Evolutionary conservation across 2,797 vertebrate genomes (phyloP).

Genomic region (Allobates femoralis): DNA sequence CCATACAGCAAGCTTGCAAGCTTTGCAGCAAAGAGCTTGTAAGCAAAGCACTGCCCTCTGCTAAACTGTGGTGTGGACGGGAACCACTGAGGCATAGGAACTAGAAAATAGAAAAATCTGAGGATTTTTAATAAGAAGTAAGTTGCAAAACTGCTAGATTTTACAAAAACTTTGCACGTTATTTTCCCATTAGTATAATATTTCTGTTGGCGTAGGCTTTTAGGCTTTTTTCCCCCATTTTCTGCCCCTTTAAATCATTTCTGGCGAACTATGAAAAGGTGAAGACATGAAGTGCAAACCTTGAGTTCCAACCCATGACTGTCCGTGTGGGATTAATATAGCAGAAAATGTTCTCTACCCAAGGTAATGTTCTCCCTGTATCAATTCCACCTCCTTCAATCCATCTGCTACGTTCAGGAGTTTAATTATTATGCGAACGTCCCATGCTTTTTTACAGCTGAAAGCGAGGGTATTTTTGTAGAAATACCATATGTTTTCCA

Average conservation of each 20-base stretch:
- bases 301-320: conserved; percentile 21
- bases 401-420: conserved; percentile 73
- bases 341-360: conserved; percentile 41
- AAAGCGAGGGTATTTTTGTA: conserved; percentile 71
- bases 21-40: too few species aligned
- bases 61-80: too few species aligned
- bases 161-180: too few species aligned
- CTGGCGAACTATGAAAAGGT: not conserved
- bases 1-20: too few species aligned
- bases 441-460: conserved; percentile 73
- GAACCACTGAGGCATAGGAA: too few species aligned
- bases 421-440: conserved; percentile 75
- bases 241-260: not conserved
- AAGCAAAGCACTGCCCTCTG: too few species aligned
- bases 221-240: not conserved
- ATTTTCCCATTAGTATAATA: too few species aligned
- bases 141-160: too few species aligned
- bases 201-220: not conserved
- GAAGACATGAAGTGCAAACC: conserved; percentile 7
- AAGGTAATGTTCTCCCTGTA: conserved; percentile 69
- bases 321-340: conserved; percentile 41
- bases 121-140: too few species aligned
- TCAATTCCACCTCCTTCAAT: conserved; percentile 73
- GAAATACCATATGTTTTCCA: conserved; percentile 77
- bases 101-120: too few species aligned